These are phyloP conservation scores for Sebastes fasciatus DNA, from an alignment of 2,113 vertebrate species.

Conservation along the genomic window DNA sequence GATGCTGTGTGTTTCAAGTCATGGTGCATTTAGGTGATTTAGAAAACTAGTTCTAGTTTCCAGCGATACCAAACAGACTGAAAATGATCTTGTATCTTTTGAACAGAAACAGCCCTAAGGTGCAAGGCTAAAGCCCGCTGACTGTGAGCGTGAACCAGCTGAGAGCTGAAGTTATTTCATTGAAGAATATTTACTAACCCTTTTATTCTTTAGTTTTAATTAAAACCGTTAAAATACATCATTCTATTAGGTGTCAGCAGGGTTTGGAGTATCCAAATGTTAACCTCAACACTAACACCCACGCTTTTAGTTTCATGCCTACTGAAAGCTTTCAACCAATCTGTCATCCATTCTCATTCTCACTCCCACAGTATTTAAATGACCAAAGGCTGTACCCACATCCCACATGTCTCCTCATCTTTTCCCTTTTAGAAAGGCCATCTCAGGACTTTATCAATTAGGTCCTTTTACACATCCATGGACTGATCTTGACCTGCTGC, in stretches of 20 bases:
- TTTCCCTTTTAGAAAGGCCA: background rate
- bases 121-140: background rate
- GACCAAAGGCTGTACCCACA: constrained; percentile 23
- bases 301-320: constrained; percentile 10
- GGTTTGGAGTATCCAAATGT: constrained; percentile 26
- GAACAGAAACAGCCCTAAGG: background rate
- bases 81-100: no score
- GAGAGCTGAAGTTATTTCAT: background rate
- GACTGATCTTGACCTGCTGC: background rate
- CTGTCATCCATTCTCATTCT: constrained; percentile 40
- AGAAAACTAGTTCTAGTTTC: no score
- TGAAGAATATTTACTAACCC: background rate
- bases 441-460: constrained; percentile 10
- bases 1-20: no score
- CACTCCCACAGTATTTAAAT: constrained; percentile 51
- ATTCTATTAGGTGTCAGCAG: constrained; percentile 12
- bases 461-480: background rate
- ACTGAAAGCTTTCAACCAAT: constrained; percentile 55
- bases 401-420: background rate
- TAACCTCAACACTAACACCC: constrained; percentile 37
- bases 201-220: constrained; percentile 9
- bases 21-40: no score
- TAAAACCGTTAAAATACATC: constrained; percentile 28
- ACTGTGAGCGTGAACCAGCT: background rate
- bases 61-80: no score